Conservation (phyloP, 2,888 invertebrate genomes). For the Chrysolina haemoptera region DNA sequence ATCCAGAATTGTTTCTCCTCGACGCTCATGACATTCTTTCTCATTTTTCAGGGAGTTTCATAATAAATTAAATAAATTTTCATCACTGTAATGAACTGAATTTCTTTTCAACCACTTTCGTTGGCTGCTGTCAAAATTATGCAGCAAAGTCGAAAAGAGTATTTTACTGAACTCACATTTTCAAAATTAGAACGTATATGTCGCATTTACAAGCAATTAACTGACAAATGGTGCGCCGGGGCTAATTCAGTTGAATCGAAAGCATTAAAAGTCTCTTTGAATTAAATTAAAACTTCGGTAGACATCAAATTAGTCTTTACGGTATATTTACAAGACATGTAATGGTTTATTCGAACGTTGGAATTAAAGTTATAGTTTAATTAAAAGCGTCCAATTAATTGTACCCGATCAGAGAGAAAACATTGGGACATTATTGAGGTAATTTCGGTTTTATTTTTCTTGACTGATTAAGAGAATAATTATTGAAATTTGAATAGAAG, state of each 20-base stretch:
- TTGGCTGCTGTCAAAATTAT: neutral
- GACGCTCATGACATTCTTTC: no score
- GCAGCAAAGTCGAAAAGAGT: neutral
- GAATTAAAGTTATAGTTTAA: conserved; percentile 45
- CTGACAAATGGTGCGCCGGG: conserved; percentile 32
- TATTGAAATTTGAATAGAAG: no score
- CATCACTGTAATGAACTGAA: no score
- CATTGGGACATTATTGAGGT: neutral
- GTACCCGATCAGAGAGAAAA: conserved; percentile 12
- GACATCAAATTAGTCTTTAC: conserved; percentile 42
- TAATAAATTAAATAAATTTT: no score
- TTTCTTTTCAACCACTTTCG: neutral
- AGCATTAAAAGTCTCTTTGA: conserved; percentile 45
- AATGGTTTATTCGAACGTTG: conserved; percentile 41
- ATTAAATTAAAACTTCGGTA: conserved; percentile 45
- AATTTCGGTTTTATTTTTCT: neutral
- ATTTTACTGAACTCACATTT: neutral
- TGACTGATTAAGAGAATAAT: conserved; percentile 2
- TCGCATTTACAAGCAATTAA: conserved; percentile 32
- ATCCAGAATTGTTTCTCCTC: no score
- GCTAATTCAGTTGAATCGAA: conserved; percentile 39
- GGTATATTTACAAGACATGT: conserved; percentile 46
- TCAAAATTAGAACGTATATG: conserved; percentile 29
- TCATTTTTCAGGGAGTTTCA: no score
- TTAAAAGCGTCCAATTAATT: conserved; percentile 44